phyloP scores from a whole-genome alignment of 1,140 invertebrate species.

The Polypedilum vanderplanki region DNA sequence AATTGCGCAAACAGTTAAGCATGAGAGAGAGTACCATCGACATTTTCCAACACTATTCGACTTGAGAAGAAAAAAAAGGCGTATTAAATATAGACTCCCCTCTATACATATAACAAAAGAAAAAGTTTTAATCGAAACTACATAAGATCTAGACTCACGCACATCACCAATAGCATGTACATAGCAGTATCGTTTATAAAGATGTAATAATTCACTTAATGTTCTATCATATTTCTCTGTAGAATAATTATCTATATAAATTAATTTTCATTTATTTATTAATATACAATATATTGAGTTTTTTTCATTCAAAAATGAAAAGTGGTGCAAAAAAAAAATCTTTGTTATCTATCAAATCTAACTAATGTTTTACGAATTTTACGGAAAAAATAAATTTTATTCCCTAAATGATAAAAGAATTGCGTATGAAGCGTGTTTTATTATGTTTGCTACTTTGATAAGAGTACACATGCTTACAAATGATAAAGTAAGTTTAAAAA shows the following conservation, averaged over 20 bases:
- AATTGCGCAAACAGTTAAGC: constrained; percentile 32
- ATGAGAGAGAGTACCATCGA: constrained; percentile 31
- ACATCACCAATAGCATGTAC: too few relatives aligned
- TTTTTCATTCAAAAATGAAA: neutral
- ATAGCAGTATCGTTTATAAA: too few relatives aligned
- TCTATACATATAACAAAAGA: neutral
- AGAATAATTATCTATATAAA: too few relatives aligned
- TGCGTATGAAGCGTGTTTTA: neutral
- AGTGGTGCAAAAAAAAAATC: too few relatives aligned
- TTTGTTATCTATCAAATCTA: too few relatives aligned
- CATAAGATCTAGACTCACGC: too few relatives aligned
- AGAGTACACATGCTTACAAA: neutral
- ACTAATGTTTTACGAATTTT: too few relatives aligned
- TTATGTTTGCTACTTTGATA: too few relatives aligned
- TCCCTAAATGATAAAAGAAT: neutral
- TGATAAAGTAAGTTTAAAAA: neutral
- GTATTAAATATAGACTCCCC: neutral
- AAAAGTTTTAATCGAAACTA: neutral
- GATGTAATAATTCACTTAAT: too few relatives aligned
- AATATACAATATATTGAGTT: neutral
- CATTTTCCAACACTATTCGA: constrained; percentile 34
- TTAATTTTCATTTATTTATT: too few relatives aligned
- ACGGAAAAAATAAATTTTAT: neutral
- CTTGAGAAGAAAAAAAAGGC: neutral
- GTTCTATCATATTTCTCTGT: too few relatives aligned